Evolutionary conservation across 1,140 invertebrate genomes (phyloP).

Genomic region (Formica exsecta): DNA sequence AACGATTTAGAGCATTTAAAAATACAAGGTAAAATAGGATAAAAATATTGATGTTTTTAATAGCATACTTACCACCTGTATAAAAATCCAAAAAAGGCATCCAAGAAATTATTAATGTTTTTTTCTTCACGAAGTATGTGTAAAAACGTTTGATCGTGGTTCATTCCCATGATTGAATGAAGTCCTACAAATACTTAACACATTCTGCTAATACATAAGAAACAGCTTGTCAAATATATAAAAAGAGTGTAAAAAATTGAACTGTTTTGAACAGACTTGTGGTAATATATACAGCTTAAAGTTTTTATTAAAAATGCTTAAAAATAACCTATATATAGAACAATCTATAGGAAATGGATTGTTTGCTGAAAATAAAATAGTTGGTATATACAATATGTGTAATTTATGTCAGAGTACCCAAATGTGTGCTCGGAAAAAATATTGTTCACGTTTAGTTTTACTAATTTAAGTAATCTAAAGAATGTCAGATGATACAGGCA

Average conservation of each 20-base stretch:
- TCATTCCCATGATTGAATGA: conserved; percentile 51
- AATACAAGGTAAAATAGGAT: conserved; percentile 82
- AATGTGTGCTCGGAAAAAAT: not conserved
- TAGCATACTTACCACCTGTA: conserved; percentile 80
- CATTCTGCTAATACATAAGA: not conserved
- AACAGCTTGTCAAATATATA: not conserved
- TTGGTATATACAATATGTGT: not conserved
- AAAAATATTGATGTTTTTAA: not conserved
- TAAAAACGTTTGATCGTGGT: conserved; percentile 76
- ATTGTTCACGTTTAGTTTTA: not conserved
- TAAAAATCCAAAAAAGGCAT: conserved; percentile 90
- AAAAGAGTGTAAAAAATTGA: not conserved
- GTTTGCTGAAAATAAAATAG: not conserved
- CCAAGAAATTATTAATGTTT: conserved; percentile 89
- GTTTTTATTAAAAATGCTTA: conserved; percentile 7
- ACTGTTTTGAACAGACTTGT: not conserved
- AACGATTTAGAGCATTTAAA: conserved; percentile 73
- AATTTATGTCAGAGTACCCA: not conserved
- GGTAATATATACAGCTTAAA: not conserved
- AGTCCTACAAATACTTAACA: not conserved
- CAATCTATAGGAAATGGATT: not conserved
- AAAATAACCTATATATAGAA: conserved; percentile 19
- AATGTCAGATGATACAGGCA: too few relatives aligned
- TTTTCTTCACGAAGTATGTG: conserved; percentile 86
- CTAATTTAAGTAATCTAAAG: too few relatives aligned